Conservation (phyloP, 2,797 vertebrate genomes). For the Syngnathus acus region DNA sequence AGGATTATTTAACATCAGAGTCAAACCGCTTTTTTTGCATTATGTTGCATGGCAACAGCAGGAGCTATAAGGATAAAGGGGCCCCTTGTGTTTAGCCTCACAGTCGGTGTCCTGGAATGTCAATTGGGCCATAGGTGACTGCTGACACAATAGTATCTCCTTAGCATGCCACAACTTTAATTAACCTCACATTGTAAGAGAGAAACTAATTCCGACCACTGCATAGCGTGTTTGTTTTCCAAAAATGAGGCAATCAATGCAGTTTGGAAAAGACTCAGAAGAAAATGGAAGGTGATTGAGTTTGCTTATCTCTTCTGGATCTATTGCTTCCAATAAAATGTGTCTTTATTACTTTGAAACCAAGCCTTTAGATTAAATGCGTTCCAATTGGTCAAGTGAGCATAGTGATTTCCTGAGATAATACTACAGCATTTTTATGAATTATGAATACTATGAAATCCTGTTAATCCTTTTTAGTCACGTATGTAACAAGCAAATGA, state of each 20-base stretch:
- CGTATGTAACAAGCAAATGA: too few species aligned
- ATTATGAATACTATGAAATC: too few species aligned
- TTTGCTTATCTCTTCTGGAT: neutral
- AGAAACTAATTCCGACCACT: neutral
- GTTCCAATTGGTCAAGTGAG: too few species aligned
- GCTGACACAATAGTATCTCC: neutral
- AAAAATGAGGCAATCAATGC: neutral
- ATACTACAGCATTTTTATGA: too few species aligned
- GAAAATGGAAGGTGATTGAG: neutral
- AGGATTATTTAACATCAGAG: neutral
- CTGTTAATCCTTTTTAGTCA: too few species aligned
- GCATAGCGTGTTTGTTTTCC: neutral
- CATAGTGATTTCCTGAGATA: neutral
- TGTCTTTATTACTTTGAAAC: too few species aligned
- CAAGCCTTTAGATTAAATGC: too few species aligned
- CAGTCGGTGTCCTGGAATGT: conserved; percentile 11
- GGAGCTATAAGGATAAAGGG: conserved; percentile 1
- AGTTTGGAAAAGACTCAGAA: neutral
- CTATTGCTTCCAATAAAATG: neutral
- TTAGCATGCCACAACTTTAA: neutral
- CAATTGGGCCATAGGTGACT: conserved; percentile 3
- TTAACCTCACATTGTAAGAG: neutral
- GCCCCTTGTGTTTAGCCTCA: conserved; percentile 1
- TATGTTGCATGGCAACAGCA: neutral
- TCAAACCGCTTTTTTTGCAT: neutral